Percentiles rank a stretch among this genome's conserved stretches.
These are phyloP conservation scores for Palythoa grandis DNA, from an alignment of 92 coral and sea anemone genomes.

Conservation along the genomic window DNA sequence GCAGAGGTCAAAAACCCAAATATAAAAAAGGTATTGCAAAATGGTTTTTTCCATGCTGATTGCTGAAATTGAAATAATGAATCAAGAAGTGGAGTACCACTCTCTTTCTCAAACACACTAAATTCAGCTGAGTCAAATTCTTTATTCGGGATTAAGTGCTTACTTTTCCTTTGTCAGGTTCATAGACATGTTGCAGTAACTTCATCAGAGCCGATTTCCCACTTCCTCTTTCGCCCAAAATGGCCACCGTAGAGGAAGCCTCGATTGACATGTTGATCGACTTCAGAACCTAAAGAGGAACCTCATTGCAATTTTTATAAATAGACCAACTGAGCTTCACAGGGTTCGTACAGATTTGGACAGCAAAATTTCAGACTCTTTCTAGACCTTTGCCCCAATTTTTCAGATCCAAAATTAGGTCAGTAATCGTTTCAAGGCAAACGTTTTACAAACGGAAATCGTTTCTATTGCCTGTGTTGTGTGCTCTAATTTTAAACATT, in stretches of 20 bases:
- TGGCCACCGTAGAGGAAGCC: conserved; percentile 66
- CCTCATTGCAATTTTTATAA: not conserved
- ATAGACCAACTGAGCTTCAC: not conserved
- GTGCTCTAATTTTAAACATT: too few species aligned
- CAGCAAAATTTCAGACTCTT: too few species aligned
- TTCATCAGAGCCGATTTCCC: conserved; percentile 69
- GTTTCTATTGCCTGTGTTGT: too few species aligned
- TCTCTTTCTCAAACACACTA: not conserved
- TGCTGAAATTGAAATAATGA: not conserved
- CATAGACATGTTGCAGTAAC: conserved; percentile 68
- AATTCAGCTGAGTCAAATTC: not conserved
- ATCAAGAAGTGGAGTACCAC: not conserved
- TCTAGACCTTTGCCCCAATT: too few species aligned
- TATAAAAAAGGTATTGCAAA: not conserved
- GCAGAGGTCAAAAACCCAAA: not conserved
- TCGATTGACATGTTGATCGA: conserved; percentile 70
- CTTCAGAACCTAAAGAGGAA: conserved; percentile 65
- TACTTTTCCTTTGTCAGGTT: conserved; percentile 71
- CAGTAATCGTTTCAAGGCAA: too few species aligned
- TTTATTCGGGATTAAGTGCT: not conserved
- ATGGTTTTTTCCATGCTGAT: not conserved
- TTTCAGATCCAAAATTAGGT: too few species aligned
- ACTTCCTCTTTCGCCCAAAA: conserved; percentile 66
- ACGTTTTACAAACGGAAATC: too few species aligned
- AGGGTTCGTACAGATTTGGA: too few species aligned